Evolutionary conservation across 2,888 invertebrate species (phyloP), one percentile per base, ranked within the genome.

Genomic region (Eupithecia tripunctaria): DNA sequence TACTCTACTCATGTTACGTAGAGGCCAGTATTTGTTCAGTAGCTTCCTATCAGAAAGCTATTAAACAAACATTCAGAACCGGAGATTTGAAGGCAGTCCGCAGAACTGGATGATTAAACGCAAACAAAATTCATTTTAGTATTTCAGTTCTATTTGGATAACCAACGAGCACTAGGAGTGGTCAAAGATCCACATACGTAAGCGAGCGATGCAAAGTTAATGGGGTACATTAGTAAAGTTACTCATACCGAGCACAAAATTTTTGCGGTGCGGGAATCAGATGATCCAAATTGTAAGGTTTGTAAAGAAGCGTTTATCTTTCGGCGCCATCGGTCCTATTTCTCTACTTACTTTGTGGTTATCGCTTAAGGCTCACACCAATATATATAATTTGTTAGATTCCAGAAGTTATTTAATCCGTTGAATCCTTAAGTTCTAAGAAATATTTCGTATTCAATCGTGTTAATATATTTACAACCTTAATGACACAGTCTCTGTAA

Each of bases 401-500:
- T 75, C 65, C 72, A 72, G 65, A 72, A 75, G 60, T 72, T 72
- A 70, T 72, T 63, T 69, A 69, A 74, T 69, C 59, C 32, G 71
- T 21, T 64, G 62, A 47, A 69, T 69, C 59, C 64, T 47, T 38
- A 75, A 69, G 51, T 78, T 77, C 78, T 69, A 29, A 78, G 77
- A 80, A 80, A 72, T 68, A 77, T 75, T 73, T 74, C 72, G 73
- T 75, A 74, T 74, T 67, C 72, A 76, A 72, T 70, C 72, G 51
- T 76, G 76, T 76, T 77, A 75, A 78, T 80, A 79, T 77, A 79
- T 76, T 88, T 87, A 87, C 87, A 87, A 85, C 84, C 81, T 81
- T 89, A 89, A 90, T 89, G 85, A 87, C 83, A 84, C 79, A 82
- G 84, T 84, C 85, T 85, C 84, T 85, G 86, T 84, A 84, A 84